Evolutionary conservation across 1,140 invertebrate species (phyloP), one percentile per base, ranked within the genome.

Genomic region (Zaprionus taronus): DNA sequence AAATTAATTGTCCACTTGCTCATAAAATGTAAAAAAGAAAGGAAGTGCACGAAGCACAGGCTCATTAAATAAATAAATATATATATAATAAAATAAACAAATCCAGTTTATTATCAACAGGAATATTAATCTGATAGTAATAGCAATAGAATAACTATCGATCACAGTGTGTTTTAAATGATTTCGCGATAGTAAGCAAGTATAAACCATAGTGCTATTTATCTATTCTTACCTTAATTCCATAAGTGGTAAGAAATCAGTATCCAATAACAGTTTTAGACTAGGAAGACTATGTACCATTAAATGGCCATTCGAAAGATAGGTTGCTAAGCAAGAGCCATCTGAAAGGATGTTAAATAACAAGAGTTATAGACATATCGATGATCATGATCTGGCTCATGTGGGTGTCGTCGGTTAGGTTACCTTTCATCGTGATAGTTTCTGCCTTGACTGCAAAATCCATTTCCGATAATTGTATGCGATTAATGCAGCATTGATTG

Each of bases 371-470:
- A 22, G 11, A 14, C 20, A 14, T 24, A 24, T 24, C 2, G 4
- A 4, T 22, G 22, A 11, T 20, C n/a, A 1, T 7, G 11, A 22
- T 24, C 2, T 20, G 9, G 24, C 24, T 26, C 3, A 11, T 11
- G 31, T 11, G 31, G 28, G 28, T 11, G 31, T 34, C 31, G 9
- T 11, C 6, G 14, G 24, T 26, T 26, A 5, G 24, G 24, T 2
- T 15, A 98, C 97, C 98, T 97, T 97, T 98, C 79, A 99, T 94
- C 81, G 96, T 96, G 80, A 99, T 97, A 87, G 98, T 96, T 94
- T 99, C 98, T 74, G 98, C 97, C 94, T 98, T 98, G 77, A 99
- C 97, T 68, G 99, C 97, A 94, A 98, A 98, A 93, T 98, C 97
- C 56, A 96, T 95, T 81, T 97, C 97, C 70, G 96, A 95, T 78